Conservation (phyloP, 2,888 invertebrate genomes). For the Microchrysa polita region DNA sequence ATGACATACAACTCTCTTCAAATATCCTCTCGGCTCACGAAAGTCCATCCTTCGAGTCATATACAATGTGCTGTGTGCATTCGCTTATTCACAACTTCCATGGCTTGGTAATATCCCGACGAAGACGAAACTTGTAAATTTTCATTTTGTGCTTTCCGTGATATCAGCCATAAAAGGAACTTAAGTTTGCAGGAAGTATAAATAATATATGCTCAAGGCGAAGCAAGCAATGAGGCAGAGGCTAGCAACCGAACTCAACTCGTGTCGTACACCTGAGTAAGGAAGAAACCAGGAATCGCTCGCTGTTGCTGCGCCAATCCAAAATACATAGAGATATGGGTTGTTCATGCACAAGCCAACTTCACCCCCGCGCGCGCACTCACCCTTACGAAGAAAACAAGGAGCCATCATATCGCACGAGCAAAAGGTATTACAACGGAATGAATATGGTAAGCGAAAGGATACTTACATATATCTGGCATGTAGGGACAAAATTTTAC, state of each 20-base stretch:
- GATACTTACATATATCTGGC: slow-evolving; percentile 22
- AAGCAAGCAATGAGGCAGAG: too few relatives aligned
- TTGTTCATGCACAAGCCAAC: too few relatives aligned
- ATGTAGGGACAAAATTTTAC: background rate
- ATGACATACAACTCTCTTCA: slow-evolving; percentile 8
- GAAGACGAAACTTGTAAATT: slow-evolving; percentile 46
- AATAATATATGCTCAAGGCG: slow-evolving; percentile 47
- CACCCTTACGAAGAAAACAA: background rate
- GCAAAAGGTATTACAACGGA: slow-evolving; percentile 29
- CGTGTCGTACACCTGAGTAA: too few relatives aligned
- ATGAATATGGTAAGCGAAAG: slow-evolving; percentile 35
- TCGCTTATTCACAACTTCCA: too few relatives aligned
- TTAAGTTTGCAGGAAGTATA: slow-evolving; percentile 49
- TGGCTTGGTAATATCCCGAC: slow-evolving; percentile 26
- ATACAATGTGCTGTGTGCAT: too few relatives aligned
- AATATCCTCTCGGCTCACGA: background rate
- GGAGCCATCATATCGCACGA: too few relatives aligned
- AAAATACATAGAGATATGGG: background rate
- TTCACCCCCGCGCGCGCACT: too few relatives aligned
- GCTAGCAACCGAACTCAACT: too few relatives aligned
- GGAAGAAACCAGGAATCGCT: slow-evolving; percentile 1
- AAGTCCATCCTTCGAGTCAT: slow-evolving; percentile 17
- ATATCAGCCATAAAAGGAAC: slow-evolving; percentile 50
- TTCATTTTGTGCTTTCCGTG: slow-evolving; percentile 49
- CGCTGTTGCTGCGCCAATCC: background rate